Conservation (phyloP, 2,113 vertebrate species). For the Labeo catla region DNA sequence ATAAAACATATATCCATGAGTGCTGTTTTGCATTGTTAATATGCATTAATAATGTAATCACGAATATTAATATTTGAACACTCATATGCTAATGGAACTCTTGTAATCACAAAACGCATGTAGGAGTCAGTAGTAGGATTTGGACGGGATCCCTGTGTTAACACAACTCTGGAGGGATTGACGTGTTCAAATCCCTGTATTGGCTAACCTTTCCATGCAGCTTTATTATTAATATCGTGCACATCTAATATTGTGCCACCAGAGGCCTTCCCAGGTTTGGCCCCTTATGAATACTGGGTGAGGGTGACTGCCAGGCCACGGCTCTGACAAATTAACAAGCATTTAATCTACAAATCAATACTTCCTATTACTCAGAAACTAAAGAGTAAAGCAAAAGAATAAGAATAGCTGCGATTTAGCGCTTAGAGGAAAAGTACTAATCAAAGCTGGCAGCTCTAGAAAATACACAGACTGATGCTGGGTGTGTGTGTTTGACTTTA, state of each 20-base stretch:
- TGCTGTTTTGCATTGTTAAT: background rate
- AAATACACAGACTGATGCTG: background rate
- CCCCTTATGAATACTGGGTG: background rate
- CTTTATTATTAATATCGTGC: constrained; percentile 7
- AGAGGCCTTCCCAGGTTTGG: background rate
- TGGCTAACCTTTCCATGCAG: background rate
- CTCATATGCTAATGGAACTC: background rate
- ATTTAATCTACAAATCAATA: background rate
- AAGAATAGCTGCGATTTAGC: background rate
- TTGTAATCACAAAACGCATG: background rate
- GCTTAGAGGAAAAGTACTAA: background rate
- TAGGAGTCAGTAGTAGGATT: constrained; percentile 4
- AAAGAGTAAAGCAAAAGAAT: background rate
- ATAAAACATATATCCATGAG: background rate
- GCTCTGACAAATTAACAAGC: background rate
- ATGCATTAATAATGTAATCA: background rate
- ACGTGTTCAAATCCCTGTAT: background rate
- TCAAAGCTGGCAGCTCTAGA: background rate
- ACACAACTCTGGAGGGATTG: background rate
- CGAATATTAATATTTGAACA: constrained; percentile 22
- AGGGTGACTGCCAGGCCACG: background rate
- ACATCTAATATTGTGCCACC: background rate
- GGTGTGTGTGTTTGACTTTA: background rate
- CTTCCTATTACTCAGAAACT: background rate
- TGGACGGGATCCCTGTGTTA: background rate